These are phyloP conservation scores for Lota lota DNA, from an alignment of 2,113 vertebrate genomes.

Conservation along the genomic window DNA sequence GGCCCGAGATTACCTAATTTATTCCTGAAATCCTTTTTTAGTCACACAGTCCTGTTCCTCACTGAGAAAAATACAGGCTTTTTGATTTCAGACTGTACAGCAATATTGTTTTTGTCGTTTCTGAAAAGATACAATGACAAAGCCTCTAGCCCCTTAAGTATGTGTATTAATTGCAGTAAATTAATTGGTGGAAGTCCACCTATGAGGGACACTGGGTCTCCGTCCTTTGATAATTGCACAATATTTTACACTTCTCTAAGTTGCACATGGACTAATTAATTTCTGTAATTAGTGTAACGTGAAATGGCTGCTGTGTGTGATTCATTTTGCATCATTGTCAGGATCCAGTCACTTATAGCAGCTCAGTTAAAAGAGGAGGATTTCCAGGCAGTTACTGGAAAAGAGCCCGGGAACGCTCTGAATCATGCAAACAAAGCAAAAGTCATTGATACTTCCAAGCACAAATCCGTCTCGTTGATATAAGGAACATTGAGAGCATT, in stretches of 20 bases:
- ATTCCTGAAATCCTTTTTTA: constrained; percentile 27
- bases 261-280: constrained; percentile 61
- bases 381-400: constrained; percentile 24
- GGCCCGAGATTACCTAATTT: constrained; percentile 38
- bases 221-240: constrained; percentile 57
- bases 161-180: constrained; percentile 39
- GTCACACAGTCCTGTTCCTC: constrained; percentile 24
- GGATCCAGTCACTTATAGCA: constrained; percentile 44
- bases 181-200: constrained; percentile 54
- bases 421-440: constrained; percentile 4
- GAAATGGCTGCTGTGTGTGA: constrained; percentile 55
- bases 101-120: constrained; percentile 21
- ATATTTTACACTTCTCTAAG: constrained; percentile 57
- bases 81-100: constrained; percentile 17
- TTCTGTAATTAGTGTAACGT: constrained; percentile 66
- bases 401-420: constrained; percentile 12
- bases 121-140: constrained; percentile 24
- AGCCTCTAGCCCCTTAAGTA: constrained; percentile 30
- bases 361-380: constrained; percentile 41
- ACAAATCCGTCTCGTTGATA: neutral
- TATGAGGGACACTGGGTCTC: constrained; percentile 52
- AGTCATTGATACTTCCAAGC: neutral
- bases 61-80: constrained; percentile 21
- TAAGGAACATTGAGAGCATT: too few relatives aligned
- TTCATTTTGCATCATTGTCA: constrained; percentile 45